Evolutionary conservation across 2,797 vertebrate genomes (phyloP).

Genomic region (Nothura maculosa): DNA sequence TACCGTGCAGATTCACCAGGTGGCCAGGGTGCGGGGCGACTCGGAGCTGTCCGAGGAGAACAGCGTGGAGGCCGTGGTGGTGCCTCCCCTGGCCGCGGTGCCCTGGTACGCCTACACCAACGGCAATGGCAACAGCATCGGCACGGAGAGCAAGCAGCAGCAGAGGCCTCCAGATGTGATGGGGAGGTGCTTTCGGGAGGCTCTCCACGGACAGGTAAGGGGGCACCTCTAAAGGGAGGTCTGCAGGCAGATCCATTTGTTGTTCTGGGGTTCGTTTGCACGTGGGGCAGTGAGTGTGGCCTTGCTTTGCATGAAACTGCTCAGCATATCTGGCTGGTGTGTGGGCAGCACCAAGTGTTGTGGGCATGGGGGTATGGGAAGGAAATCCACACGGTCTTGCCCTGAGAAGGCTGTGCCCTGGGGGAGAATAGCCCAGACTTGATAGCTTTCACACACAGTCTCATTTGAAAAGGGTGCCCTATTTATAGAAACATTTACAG

Average conservation of each 20-base stretch:
- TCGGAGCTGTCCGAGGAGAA: conserved; percentile 71
- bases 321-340: not conserved
- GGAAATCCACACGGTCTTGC: not conserved
- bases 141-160: conserved; percentile 33
- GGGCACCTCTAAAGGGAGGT: not conserved
- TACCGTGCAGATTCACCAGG: conserved; percentile 93
- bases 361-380: not conserved
- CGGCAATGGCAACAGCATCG: conserved; percentile 77
- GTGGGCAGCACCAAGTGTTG: not conserved
- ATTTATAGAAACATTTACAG: conserved; percentile 74
- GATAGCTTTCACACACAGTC: conserved; percentile 55
- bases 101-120: conserved; percentile 46
- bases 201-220: conserved; percentile 90
- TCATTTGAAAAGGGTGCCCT: conserved; percentile 52
- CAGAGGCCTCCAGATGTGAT: conserved; percentile 79
- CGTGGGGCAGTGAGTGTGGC: not conserved
- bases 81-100: conserved; percentile 75
- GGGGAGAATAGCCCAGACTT: conserved; percentile 41
- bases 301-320: not conserved
- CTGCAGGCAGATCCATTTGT: not conserved
- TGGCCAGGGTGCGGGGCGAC: conserved; percentile 89
- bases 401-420: conserved; percentile 26
- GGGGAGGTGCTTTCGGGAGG: conserved; percentile 92
- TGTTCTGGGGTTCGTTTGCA: not conserved
- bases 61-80: conserved; percentile 82